Conservation (phyloP, 2,113 vertebrate species). For the Deroptyus accipitrinus region DNA sequence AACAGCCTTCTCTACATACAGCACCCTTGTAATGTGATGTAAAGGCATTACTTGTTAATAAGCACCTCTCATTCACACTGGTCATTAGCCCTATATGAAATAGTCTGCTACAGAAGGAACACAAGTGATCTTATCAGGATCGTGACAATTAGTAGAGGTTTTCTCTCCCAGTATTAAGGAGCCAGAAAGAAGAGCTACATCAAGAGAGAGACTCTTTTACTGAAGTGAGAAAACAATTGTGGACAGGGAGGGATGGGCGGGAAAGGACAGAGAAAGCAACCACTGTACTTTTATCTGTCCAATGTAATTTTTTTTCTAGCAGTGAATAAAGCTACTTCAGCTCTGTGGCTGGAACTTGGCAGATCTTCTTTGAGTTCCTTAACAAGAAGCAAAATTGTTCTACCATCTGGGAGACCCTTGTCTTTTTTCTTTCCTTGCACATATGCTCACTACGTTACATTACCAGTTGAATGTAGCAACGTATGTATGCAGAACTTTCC, state of each 20-base stretch:
- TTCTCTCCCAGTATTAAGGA: background rate
- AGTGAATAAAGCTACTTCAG: background rate
- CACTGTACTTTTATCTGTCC: background rate
- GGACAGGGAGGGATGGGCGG: background rate
- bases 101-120: background rate
- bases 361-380: background rate
- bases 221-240: background rate
- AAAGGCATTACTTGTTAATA: background rate
- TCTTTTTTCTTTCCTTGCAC: conserved; percentile 13
- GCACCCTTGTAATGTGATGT: background rate
- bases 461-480: background rate
- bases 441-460: background rate
- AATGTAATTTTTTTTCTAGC: background rate
- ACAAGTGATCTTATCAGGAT: background rate
- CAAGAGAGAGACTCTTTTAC: background rate
- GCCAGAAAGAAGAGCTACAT: background rate
- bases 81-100: background rate
- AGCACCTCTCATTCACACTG: background rate
- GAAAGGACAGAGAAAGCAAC: background rate
- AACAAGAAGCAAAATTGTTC: conserved; percentile 38
- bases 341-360: conserved; percentile 46
- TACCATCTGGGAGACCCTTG: conserved; percentile 38
- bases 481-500: background rate
- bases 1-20: background rate
- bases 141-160: background rate